Evolutionary conservation across 2,113 vertebrate species (phyloP), one percentile per base, ranked within the genome.

Genomic region (Brachypteracias leptosomus): DNA sequence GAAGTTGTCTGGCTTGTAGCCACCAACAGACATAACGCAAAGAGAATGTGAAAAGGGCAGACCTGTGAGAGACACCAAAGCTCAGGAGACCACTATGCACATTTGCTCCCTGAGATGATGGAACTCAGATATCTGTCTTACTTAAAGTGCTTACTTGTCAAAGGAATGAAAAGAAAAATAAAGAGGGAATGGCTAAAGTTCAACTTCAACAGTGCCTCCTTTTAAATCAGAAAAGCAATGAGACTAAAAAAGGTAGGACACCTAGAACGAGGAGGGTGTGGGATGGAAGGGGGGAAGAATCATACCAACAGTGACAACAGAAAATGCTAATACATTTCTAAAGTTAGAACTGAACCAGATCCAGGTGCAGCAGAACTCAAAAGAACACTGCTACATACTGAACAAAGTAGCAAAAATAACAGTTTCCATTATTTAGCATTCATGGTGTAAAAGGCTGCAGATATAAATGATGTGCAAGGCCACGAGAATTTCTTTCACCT

Each of bases 81-180:
- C 78, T 95, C 91, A 97, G 95, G 88, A 97, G 65, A 95, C 82
- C 94, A 95, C 57, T 90, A 29, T 35, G 94, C 83, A 75, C 72
- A 92, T 96, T 95, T 97, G 92, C 97, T 98, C 97, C 97, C 97
- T 97, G 97, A 98, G 97, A 96, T 97, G 89, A 95, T 38, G 66
- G 91, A 95, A 96, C 83, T 86, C 7, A 0, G 63, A n/a, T 89
- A 85, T 59, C 78, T 91, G 54, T 79, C 51, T 83, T 67, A 58
- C 31, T 85, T 84, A 66, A 88, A 85, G 85, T 90, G 68, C 78
- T 82, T 67, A 66, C 78, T 67, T 63, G 28, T 92, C 46, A 31
- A 42, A 85, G 35, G 25, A 3, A 3, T 47, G 42, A 36, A 72
- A 7, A 36, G 16, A 62, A 76, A 66, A 42, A 68, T 7, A 15